Base-by-base conservation (phyloP, 1,140 invertebrate species). In the Reticulitermes speratus region DNA sequence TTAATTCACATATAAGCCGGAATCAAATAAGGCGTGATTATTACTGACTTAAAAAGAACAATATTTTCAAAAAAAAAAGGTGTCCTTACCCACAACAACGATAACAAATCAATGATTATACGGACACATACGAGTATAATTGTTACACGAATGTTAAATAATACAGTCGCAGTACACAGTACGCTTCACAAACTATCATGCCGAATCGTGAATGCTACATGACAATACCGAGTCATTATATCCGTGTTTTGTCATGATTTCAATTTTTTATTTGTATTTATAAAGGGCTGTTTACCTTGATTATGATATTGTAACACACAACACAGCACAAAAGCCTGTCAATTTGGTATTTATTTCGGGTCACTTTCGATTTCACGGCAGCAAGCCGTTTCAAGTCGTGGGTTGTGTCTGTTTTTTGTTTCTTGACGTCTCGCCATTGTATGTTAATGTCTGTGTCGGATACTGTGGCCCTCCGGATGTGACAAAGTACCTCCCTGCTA, bases 331-430 rank as follows among this genome's bases (percentile, higher is more conserved):
- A 55, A 16, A 16, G 45, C 14, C n/a, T 30, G 25, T 75, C 65
- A 75, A 75, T 75, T 75, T 75, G 30, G n/a, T 30, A 75, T 75
- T 75, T 75, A 75, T 75, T 75, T 75, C 65, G 65, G 65, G n/a
- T 75, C 65, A 75, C 65, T 75, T 75, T 75, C 65, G n/a, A 75
- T 75, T 75, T 75, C 65, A 75, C n/a, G 65, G n/a, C 25, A 75
- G 65, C 65, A 30, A 30, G n/a, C 52, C 65, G 25, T 30, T 30
- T 2, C 65, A n/a, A 75, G 65, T 75, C 65, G n/a, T 75, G 65
- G 25, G 6, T 75, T 30, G 25, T 75, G 25, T 55, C 14, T 55
- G 38, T 21, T 55, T 55, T 55, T 55, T 55, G 14, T 55, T 55
- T 55, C 14, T 55, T 21, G 19, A 55, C 52, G 52, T 30, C 65